Base-by-base conservation (phyloP, 1,140 invertebrate species). In the Trichogramma pretiosum region DNA sequence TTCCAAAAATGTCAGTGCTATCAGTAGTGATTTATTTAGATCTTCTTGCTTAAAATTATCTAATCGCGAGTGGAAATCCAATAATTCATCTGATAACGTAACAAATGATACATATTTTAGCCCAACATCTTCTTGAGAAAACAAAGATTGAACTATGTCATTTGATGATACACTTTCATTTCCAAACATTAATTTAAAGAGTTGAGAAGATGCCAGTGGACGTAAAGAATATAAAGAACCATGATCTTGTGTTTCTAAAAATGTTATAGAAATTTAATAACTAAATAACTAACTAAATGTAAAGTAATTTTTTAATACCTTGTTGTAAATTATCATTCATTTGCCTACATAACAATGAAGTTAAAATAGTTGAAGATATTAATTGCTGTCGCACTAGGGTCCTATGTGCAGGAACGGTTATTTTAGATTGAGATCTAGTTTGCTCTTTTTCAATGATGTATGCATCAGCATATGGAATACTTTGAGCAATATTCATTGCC, bases 381-480 rank as follows among this genome's bases (percentile, higher is more conserved):
- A 44, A 26, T 17, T 49, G 40, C 8, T 44, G 26, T 16, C 19
- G n/a, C 16, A 49, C 14, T 26, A 24, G 3, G 23, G 30, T 11
- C 22, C 18, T 13, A 8, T 21, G 17, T n/a, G 32, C 16, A 11
- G 24, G 18, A n/a, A 22, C 1, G 24, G 38, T 49, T 1, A 37
- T 17, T 10, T 22, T 43, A 17, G 18, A 17, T 7, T 14, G 1
- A 14, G 35, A 3, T 33, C 14, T 33, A 24, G 22, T 7, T 23
- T 17, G 4, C 1, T 43, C 34, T 44, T 39, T 49, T 39, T 49
- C 48, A 26, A 49, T 42, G 24, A 49, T n/a, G 33, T 49, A 49
- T 5, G 16, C 40, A 49, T 44, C 24, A 10, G 35, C 40, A n/a
- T 18, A 19, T n/a, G 40, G 48, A 18, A 49, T 43, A n/a, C 1